Base-by-base conservation (phyloP, 2,113 vertebrate genomes). In the Corythornis madagascariensis region DNA sequence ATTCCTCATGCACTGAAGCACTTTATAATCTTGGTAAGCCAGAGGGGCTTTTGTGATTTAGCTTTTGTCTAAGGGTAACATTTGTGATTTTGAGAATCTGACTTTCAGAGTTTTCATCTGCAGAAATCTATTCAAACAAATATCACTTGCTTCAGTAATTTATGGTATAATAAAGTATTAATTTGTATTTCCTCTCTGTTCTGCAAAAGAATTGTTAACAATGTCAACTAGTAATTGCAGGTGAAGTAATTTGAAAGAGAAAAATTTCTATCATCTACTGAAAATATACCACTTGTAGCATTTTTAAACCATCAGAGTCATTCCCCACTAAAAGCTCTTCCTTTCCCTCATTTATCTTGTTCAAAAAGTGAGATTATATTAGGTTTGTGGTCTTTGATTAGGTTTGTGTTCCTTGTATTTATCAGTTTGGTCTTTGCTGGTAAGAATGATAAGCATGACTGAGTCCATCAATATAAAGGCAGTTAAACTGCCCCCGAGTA, bases 1-100 rank as follows among this genome's bases (percentile, higher is more conserved):
- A 99, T 93, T 99, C 99, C 5, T 99, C 98, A 16, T 99, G 99
- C 96, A 99, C 99, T 4, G 99, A 99, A 97, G 99, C 98, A 13
- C 98, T 99, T 79, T 99, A 99, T 91, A 99, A 99, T 95, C 97
- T 99, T 91, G 99, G 99, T 99, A 96, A 97, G 96, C 88, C 29
- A 76, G 70, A 91, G 59, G 15, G 85, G 50, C 60, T 93, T 82
- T 75, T 77, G 76, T 55, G 33, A 59, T 77, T 86, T 52, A 56
- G n/a, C 28, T 88, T 64, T 92, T 86, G 28, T 57, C 29, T 86
- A 35, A 84, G 65, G n/a, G 17, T 64, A 79, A n/a, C 24, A 7
- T 3, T 75, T 19, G 5, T 35, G 22, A 64, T 81, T 89, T 69
- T 88, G 56, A 77, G 33, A 83, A 72, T 89, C 48, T 87, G 29